Evolutionary conservation across 2,797 vertebrate genomes (phyloP).

Genomic region (Cyprinodon diabolis): DNA sequence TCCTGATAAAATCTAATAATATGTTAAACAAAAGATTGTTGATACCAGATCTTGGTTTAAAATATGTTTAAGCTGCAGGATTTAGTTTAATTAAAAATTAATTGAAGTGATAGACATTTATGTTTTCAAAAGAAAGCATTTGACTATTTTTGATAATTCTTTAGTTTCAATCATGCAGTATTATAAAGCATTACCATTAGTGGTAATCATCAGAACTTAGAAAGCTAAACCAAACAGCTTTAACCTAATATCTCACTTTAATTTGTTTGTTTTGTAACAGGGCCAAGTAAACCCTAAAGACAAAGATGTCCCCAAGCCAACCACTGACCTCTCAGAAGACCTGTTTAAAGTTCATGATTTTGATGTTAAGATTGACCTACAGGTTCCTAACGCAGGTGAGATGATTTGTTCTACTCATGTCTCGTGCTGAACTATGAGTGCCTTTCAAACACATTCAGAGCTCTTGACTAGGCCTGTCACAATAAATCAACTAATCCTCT

Average conservation of each 20-base stretch:
- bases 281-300: slow-evolving; percentile 85
- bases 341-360: slow-evolving; percentile 99
- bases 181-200: background rate
- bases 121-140: background rate
- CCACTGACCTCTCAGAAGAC: slow-evolving; percentile 97
- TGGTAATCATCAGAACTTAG: background rate
- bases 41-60: slow-evolving; percentile 2
- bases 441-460: background rate
- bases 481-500: too few species aligned
- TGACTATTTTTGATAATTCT: background rate
- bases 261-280: slow-evolving; percentile 58
- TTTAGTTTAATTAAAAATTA: background rate
- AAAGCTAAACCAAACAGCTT: background rate
- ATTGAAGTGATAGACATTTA: background rate
- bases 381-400: slow-evolving; percentile 97
- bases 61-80: background rate
- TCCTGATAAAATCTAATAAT: too few species aligned
- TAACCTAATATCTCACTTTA: background rate
- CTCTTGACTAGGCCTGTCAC: background rate
- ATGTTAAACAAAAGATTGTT: background rate
- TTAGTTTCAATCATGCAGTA: background rate
- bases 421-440: background rate
- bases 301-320: slow-evolving; percentile 92
- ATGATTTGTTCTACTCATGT: background rate
- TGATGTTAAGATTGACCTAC: slow-evolving; percentile 98